A percentile compares a stretch with the other conserved stretches of the same genome.
These are phyloP conservation scores for Dicrostonyx torquatus DNA, from an alignment of 2,797 vertebrate species.

Conservation along the genomic window DNA sequence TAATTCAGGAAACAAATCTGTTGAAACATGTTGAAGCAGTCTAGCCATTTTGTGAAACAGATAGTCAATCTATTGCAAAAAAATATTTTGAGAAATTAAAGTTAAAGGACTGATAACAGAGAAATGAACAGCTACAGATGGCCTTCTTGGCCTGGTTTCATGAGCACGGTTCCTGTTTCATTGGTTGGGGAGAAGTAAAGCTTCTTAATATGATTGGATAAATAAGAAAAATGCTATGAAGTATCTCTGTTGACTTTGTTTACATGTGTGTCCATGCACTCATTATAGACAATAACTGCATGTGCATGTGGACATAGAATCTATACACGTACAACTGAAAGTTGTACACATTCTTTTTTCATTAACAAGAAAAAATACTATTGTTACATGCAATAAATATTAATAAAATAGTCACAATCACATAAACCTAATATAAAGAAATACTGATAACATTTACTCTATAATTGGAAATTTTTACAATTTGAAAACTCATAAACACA, in stretches of 20 bases:
- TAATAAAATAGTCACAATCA: neutral
- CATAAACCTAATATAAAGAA: neutral
- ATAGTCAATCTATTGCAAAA: constrained; percentile 53
- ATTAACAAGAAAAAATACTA: neutral
- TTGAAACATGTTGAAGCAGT: constrained; percentile 28
- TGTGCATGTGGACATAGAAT: neutral
- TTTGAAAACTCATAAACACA: constrained; percentile 1
- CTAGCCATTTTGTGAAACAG: constrained; percentile 46
- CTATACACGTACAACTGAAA: neutral
- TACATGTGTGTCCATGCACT: neutral
- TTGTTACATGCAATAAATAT: neutral
- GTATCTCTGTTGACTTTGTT: neutral
- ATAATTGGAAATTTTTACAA: neutral
- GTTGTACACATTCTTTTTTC: neutral
- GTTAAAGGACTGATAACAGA: constrained; percentile 60
- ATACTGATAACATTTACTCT: neutral
- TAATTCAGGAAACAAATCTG: constrained; percentile 9
- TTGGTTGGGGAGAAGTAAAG: constrained; percentile 21
- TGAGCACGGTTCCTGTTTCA: constrained; percentile 31
- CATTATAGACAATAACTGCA: neutral
- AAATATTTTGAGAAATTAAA: constrained; percentile 74
- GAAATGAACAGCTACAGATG: constrained; percentile 43
- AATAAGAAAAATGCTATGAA: constrained; percentile 36
- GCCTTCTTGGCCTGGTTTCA: constrained; percentile 62
- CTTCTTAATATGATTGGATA: constrained; percentile 31